A percentile compares a stretch with the other conserved stretches of the same genome.
Evolutionary conservation across 2,797 vertebrate species (phyloP).

Genomic region (Taeniopygia guttata): DNA sequence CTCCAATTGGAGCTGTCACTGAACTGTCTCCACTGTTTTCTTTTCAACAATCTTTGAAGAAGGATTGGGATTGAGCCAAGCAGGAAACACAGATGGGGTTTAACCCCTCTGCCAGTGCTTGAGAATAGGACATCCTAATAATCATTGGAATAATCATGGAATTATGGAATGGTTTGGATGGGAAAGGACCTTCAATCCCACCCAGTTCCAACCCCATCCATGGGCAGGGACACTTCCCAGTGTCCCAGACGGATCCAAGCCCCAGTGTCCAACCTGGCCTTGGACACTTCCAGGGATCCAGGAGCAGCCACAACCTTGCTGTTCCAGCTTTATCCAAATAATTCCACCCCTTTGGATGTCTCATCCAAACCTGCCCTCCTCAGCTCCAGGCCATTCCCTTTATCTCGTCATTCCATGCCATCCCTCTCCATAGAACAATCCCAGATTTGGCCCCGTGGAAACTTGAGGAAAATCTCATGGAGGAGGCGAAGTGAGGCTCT

Average conservation of each 20-base stretch:
- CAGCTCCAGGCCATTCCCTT: not conserved
- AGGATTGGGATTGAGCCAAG: not conserved
- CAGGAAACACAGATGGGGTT: not conserved
- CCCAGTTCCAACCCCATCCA: not conserved
- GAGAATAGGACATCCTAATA: rapidly evolving
- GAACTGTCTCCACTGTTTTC: too few relatives aligned
- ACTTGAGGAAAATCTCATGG: not conserved
- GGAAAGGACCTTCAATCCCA: not conserved
- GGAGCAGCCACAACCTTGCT: not conserved
- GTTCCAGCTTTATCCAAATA: not conserved
- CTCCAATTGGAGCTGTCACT: rapidly evolving
- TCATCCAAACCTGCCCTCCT: not conserved
- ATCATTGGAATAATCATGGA: not conserved
- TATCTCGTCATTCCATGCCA: rapidly evolving
- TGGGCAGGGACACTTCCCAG: not conserved
- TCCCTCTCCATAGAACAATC: not conserved
- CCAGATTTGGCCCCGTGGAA: not conserved
- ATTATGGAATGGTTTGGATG: not conserved
- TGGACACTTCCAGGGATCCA: not conserved
- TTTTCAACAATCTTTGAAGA: not conserved
- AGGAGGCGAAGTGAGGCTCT: constrained; percentile 19
- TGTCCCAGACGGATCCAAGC: not conserved
- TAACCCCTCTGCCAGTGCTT: not conserved
- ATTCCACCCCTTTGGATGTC: not conserved
- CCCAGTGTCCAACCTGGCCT: rapidly evolving